phyloP scores from a whole-genome alignment of 2,797 vertebrate species.

The Enteromius treurensis region DNA sequence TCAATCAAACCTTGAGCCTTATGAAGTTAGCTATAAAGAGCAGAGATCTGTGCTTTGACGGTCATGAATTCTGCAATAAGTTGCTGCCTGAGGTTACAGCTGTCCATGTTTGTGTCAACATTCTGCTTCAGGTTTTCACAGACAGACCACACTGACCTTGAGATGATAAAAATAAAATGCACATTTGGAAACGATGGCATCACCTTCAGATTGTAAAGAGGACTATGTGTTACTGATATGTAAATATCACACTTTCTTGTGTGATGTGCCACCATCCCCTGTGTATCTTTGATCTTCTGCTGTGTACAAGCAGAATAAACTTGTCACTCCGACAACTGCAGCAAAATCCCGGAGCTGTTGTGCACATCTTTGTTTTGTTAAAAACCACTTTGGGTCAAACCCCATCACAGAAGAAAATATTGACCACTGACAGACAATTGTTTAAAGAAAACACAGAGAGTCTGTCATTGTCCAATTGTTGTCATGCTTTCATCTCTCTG shows the following conservation, averaged over 20 bases:
- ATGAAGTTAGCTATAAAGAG: background rate
- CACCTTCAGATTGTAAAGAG: background rate
- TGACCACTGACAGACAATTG: conserved; percentile 36
- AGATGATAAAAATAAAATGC: conserved; percentile 4
- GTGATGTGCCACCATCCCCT: background rate
- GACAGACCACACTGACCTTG: background rate
- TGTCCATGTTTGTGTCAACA: background rate
- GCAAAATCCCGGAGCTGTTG: background rate
- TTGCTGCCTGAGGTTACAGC: background rate
- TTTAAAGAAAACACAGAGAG: conserved; percentile 30
- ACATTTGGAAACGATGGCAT: background rate
- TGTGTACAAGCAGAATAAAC: conserved; percentile 6
- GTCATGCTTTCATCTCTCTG: conserved; percentile 41
- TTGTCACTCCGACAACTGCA: conserved; percentile 7
- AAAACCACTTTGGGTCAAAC: conserved; percentile 34
- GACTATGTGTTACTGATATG: background rate
- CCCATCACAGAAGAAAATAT: conserved; percentile 49
- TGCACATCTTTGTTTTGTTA: conserved; percentile 17
- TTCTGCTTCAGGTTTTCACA: background rate
- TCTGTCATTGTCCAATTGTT: conserved; percentile 40
- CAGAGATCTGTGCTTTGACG: conserved; percentile 9
- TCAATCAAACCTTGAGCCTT: background rate
- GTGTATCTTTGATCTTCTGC: background rate
- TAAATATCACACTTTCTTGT: background rate
- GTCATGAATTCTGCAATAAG: conserved; percentile 6